Evolutionary conservation across 2,797 vertebrate species (phyloP).

Genomic region (Bradypodion pumilum): DNA sequence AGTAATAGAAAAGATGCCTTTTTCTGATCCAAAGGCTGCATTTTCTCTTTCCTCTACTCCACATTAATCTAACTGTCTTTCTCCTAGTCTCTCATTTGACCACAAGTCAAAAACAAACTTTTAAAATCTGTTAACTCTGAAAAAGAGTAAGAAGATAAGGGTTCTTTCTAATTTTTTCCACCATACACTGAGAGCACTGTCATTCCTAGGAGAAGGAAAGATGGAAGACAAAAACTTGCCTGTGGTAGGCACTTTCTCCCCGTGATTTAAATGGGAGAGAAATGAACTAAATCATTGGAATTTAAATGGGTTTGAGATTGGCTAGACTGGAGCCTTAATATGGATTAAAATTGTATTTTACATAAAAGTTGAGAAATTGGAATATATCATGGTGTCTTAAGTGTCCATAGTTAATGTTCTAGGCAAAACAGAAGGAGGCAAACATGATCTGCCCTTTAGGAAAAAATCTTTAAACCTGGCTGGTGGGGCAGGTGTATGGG

Average conservation of each 20-base stretch:
- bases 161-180: background rate
- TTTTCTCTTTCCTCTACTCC: conserved; percentile 5
- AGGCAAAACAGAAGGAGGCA: background rate
- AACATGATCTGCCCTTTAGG: background rate
- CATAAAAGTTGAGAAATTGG: background rate
- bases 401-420: background rate
- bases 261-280: background rate
- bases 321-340: background rate
- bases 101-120: conserved; percentile 10
- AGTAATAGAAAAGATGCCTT: background rate
- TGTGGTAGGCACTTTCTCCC: background rate
- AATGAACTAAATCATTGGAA: background rate
- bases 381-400: background rate
- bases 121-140: background rate
- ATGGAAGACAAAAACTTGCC: background rate
- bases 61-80: conserved; percentile 5
- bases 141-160: background rate
- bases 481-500: too few species aligned
- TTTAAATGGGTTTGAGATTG: background rate
- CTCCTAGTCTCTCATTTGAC: background rate
- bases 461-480: too few species aligned
- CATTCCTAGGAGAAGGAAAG: background rate
- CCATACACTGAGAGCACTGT: background rate
- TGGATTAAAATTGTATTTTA: background rate
- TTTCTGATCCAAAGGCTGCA: background rate